Conservation (phyloP, 37 sponge, comb jelly and placozoan species). For the Lycopodina hypogea region DNA sequence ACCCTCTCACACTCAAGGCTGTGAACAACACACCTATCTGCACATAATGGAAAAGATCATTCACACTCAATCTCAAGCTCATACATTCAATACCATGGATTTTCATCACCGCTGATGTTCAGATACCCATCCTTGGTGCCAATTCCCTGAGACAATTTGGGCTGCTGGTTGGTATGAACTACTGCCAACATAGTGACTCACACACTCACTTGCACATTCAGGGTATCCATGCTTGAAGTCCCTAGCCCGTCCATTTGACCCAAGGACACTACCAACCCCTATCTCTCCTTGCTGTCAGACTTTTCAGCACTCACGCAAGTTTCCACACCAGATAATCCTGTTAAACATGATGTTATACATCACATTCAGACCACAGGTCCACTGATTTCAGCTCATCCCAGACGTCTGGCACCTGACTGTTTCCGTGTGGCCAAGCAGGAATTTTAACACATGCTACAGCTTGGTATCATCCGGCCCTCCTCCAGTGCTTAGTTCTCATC, state of each 20-base stretch:
- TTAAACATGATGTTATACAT: conserved; percentile 50
- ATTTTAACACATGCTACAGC: conserved; percentile 57
- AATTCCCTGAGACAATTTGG: conserved; percentile 61
- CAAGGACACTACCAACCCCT: conserved; percentile 33
- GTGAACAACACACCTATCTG: conserved; percentile 21
- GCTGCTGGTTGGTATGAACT: conserved; percentile 50
- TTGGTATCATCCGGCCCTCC: too few relatives aligned
- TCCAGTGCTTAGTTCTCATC: neutral
- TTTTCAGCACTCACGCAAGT: too few relatives aligned
- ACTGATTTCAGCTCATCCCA: conserved; percentile 59
- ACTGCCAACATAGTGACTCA: conserved; percentile 30
- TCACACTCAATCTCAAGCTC: conserved; percentile 59
- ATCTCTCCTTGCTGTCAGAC: conserved; percentile 35
- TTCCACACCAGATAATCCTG: conserved; percentile 18
- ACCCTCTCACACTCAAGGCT: conserved; percentile 21
- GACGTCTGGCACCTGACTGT: conserved; percentile 59
- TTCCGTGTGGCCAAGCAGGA: conserved; percentile 54
- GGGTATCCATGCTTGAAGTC: conserved; percentile 12
- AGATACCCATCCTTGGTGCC: conserved; percentile 63
- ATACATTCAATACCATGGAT: conserved; percentile 55
- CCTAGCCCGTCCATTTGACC: conserved; percentile 31
- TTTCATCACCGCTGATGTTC: conserved; percentile 70
- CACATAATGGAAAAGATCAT: conserved; percentile 35
- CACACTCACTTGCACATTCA: conserved; percentile 32
- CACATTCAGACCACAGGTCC: conserved; percentile 69